Evolutionary conservation across 2,888 invertebrate species (phyloP).

Genomic region (Pollenia amentaria): DNA sequence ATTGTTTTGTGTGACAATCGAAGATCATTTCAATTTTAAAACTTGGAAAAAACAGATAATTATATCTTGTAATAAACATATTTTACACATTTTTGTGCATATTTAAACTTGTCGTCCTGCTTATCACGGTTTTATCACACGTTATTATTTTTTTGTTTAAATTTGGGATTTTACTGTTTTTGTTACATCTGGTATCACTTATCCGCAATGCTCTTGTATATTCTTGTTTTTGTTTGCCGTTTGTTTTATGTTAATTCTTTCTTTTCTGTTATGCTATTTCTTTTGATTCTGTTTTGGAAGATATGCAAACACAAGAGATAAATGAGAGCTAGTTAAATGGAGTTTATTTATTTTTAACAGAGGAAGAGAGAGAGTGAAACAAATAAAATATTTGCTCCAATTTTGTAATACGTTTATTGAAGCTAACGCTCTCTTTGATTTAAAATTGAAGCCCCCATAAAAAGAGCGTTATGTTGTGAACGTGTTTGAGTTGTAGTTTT

Average conservation of each 20-base stretch:
- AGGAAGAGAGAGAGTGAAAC: background rate
- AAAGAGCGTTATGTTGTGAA: conserved; percentile 1
- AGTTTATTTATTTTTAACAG: background rate
- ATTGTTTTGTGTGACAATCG: no score
- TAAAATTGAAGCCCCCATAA: background rate
- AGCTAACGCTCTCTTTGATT: background rate
- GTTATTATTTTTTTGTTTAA: background rate
- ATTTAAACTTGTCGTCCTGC: no score
- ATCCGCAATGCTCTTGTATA: conserved; percentile 16
- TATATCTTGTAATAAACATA: no score
- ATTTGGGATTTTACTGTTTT: background rate
- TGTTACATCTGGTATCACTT: conserved; percentile 26
- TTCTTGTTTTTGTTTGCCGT: conserved; percentile 57
- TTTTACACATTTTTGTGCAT: no score
- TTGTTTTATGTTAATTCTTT: conserved; percentile 47
- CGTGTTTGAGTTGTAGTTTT: conserved; percentile 4
- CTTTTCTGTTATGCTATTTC: background rate
- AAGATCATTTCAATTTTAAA: no score
- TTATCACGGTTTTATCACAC: no score
- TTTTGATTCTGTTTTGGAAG: background rate
- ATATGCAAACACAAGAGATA: conserved; percentile 36
- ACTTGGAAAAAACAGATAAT: no score
- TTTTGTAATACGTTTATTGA: conserved; percentile 35
- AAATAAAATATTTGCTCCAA: conserved; percentile 35
- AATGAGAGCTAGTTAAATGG: conserved; percentile 29